A percentile compares a stretch with the other conserved stretches of the same genome.
These are phyloP conservation scores for Danaus chrysippus DNA, from an alignment of 2,888 invertebrate species.

Conservation along the genomic window DNA sequence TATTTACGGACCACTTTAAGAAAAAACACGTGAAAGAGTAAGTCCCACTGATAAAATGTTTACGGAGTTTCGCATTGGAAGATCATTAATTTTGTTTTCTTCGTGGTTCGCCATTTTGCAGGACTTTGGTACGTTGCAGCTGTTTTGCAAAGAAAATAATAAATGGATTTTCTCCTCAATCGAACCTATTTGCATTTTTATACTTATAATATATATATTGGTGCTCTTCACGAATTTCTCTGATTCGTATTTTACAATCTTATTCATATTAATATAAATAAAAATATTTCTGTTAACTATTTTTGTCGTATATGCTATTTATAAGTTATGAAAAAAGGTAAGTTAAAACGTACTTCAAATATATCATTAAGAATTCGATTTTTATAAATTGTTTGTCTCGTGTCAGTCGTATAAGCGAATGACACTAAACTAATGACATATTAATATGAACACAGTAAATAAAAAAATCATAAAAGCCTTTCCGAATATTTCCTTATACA, in stretches of 20 bases:
- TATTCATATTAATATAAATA: background rate
- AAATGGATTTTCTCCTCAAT: slow-evolving; percentile 29
- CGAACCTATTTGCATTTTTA: slow-evolving; percentile 22
- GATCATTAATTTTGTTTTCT: slow-evolving; percentile 62
- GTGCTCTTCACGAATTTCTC: no score
- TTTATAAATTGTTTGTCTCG: no score
- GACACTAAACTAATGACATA: no score
- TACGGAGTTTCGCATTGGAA: slow-evolving; percentile 55
- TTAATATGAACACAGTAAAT: no score
- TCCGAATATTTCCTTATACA: slow-evolving; percentile 36
- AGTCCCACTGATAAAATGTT: slow-evolving; percentile 57
- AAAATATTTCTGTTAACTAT: no score
- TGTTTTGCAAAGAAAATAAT: slow-evolving; percentile 34
- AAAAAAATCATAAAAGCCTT: slow-evolving; percentile 27
- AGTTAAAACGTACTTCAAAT: no score
- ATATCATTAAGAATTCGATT: no score
- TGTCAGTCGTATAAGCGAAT: no score
- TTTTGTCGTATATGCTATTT: no score
- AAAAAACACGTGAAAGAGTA: slow-evolving; percentile 63
- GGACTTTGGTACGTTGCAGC: slow-evolving; percentile 36
- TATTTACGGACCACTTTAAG: slow-evolving; percentile 62
- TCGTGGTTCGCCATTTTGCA: slow-evolving; percentile 29
- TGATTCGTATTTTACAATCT: background rate
- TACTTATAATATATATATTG: background rate
- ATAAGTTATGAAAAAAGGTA: no score